phyloP scores from a whole-genome alignment of 2,888 invertebrate species.

The Xanthorhoe spadicearia region DNA sequence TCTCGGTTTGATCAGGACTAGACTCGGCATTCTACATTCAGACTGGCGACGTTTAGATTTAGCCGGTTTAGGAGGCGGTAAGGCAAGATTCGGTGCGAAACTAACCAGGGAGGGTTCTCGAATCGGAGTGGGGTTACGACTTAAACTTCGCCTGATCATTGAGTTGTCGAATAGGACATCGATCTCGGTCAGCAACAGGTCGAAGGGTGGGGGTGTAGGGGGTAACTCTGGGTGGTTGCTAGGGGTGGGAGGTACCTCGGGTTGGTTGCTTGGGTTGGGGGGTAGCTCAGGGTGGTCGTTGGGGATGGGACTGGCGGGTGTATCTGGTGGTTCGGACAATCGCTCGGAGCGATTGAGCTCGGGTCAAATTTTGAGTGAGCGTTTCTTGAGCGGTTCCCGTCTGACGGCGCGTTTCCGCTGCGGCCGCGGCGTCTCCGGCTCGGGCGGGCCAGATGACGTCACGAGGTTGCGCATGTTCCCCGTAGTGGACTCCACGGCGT shows the following conservation, averaged over 20 bases:
- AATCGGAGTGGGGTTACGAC: neutral
- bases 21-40: neutral
- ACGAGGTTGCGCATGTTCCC: slow-evolving; percentile 76
- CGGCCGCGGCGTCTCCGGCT: slow-evolving; percentile 69
- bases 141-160: neutral
- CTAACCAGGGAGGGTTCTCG: neutral
- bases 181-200: neutral
- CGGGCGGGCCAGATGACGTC: slow-evolving; percentile 71
- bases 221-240: neutral
- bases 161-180: neutral
- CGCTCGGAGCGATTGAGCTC: slow-evolving; percentile 15
- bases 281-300: neutral
- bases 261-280: neutral
- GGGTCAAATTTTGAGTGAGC: slow-evolving; percentile 45
- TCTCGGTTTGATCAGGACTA: neutral
- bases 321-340: neutral
- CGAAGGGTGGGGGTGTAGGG: neutral
- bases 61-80: neutral
- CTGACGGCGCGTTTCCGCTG: slow-evolving; percentile 56
- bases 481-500: slow-evolving; percentile 62
- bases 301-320: neutral
- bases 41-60: neutral
- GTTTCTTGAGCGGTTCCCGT: slow-evolving; percentile 20
- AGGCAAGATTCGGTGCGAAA: neutral
- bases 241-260: neutral